Base-by-base conservation (phyloP, 1,140 invertebrate genomes). In the Dinoponera quadriceps region DNA sequence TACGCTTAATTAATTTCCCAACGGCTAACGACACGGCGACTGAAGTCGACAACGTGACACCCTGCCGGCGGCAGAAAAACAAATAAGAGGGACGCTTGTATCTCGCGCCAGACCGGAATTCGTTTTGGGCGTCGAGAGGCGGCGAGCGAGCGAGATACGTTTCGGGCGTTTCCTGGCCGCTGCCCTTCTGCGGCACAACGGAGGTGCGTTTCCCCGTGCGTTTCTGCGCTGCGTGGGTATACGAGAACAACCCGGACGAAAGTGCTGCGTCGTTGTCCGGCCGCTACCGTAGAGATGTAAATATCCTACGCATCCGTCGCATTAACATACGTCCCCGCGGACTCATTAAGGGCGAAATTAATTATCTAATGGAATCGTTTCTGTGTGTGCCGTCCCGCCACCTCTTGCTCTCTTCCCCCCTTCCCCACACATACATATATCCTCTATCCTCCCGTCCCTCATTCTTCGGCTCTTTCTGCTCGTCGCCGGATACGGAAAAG, bases 301-400 rank as follows among this genome's bases (percentile, higher is more conserved):
- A 93, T 93, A 91, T 92, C 90, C 90, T 89, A 91, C 90, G 87
- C 89, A 44, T 44, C 38, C 38, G 88, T 77, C 92, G 85, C 90
- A 94, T 94, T 93, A 93, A 94, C 92, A 94, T 94, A 94, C 92
- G 92, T 94, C 93, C 91, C 80, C 89, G 85, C 88, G 88, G 89
- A 89, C 92, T 93, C 92, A 93, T 94, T 94, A 94, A 92, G 91
- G 87, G 88, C 85, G 89, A 93, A 93, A 93, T 93, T 94, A 92
- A 94, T 93, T 93, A 91, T 92, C 90, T 88, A 88, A 91, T 88
- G 88, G 89, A 90, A 90, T 88, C 90, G 85, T 87, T 88, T 85
- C 83, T 82, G 66, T 75, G 69, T 71, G 51, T 3, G 75, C 49
- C 51, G 13, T 33, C 38, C n/a, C n/a, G 11, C 14, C 65, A 5